Base-by-base conservation (phyloP, 2,888 invertebrate genomes). In the Melolontha melolontha region DNA sequence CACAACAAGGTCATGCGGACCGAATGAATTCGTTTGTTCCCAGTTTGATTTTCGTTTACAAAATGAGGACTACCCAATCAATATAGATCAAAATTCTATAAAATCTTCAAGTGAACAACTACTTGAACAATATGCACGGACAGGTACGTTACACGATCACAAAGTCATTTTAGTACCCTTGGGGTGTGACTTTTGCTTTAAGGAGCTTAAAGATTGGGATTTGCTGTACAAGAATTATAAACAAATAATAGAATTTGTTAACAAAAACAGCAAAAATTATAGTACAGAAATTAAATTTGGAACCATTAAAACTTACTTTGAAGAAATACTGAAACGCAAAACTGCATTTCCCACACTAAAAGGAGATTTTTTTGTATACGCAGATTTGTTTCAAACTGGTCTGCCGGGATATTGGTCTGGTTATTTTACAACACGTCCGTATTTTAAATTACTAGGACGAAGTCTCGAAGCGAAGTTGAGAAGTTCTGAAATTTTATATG, bases 301-400 rank as follows among this genome's bases (percentile, higher is more conserved):
- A n/a, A 64, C 64, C 0, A 29, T 52, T 42, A 64, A 42, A 16
- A 44, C 51, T 54, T 64, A 52, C 34, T 64, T 64, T 17, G 40
- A 64, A 29, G 64, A 64, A 29, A 14, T 64, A 0, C 6, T 42
- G 11, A 41, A 41, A n/a, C 51, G 64, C 5, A 22, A 52, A 22
- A 29, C 27, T 41, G 44, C 27, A 16, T 54, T 44, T 34, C 64
- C 64, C 14, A 51, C 22, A 4, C 29, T 64, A 54, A 64, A 64
- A 27, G 64, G 64, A 5, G 64, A 64, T 12, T 64, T 64, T 22
- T 64, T 64, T 42, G 52, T 52, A 8, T 64, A 64, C 52, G 64
- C 64, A 8, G 64, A 64, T 52, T 8, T 14, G 5, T 52, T 42
- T 27, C 39, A 5, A 8, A 14, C n/a, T 6, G 17, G 10, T 17